Evolutionary conservation across 2,888 invertebrate genomes (phyloP).

Genomic region (Eupithecia abbreviata): DNA sequence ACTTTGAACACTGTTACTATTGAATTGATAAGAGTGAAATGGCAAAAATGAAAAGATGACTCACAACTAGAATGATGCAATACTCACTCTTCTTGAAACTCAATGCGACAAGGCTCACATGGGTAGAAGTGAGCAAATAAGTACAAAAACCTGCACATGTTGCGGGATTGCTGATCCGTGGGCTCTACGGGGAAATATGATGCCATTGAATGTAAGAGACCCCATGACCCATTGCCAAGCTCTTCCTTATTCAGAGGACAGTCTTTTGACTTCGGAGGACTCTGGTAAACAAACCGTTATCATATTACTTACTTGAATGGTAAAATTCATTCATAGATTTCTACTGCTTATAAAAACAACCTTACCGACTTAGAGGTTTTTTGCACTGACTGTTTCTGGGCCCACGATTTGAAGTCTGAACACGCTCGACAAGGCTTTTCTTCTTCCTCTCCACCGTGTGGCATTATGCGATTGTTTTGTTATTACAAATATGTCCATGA

Average conservation of each 20-base stretch:
- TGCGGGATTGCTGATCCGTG: constrained; percentile 85
- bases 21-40: neutral
- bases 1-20: neutral
- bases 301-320: neutral
- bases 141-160: constrained; percentile 92
- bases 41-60: neutral
- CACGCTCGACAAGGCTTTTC: constrained; percentile 87
- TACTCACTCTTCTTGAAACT: constrained; percentile 92
- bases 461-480: constrained; percentile 46
- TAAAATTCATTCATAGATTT: neutral
- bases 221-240: constrained; percentile 93
- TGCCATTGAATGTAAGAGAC: constrained; percentile 97
- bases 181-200: constrained; percentile 96
- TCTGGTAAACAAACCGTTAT: constrained; percentile 46
- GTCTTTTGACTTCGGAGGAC: constrained; percentile 65
- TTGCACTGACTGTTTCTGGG: constrained; percentile 77
- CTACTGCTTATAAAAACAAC: constrained; percentile 46
- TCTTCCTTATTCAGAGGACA: constrained; percentile 92
- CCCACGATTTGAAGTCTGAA: constrained; percentile 89
- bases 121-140: constrained; percentile 96
- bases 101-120: constrained; percentile 94
- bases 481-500: constrained; percentile 48
- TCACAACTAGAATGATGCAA: neutral
- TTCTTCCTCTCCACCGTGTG: constrained; percentile 69
- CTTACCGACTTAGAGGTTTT: constrained; percentile 62